Evolutionary conservation across 92 coral and sea anemone species (phyloP), one percentile per base, ranked within the genome.

Genomic region (Phenganax subtilis): DNA sequence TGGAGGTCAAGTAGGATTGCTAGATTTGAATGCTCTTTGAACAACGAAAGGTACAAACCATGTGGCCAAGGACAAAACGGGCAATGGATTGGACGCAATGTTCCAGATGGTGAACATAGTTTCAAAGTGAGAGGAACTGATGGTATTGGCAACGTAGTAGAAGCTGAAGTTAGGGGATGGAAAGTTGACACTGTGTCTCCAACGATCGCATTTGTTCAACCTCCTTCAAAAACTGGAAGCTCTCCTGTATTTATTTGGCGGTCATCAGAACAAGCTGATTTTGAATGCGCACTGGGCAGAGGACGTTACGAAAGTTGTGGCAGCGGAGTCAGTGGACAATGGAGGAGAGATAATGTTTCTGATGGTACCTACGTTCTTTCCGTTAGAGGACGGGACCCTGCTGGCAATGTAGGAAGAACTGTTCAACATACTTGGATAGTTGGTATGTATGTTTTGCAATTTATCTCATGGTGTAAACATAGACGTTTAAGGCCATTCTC

Each of bases 81-180:
- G 10, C 65, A 76, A 30, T 76, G 81, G 81, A 58, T 0, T 5
- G 54, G 67, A 58, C 56, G 17, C 68, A 76, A 76, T 55, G 81
- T 76, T 55, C 81, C 67, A 0, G 67, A 58, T 76, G 81, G 81
- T 55, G 53, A 4, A 3, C 81, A 76, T 57, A 57, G 11, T 57
- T 76, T 76, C n/a, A 76, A 31, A 76, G 68, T 76, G 12, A 76
- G 30, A 76, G 81, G 37, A 55, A 76, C 64, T 55, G 81, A 76
- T 51, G 56, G 67, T 57, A 15, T 17, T 8, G 81, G 81, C 9
- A 76, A 31, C n/a, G 67, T 25, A 15, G 67, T 55, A 31, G 67
- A 55, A 58, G 17, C 68, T 55, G 81, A 17, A 57, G 28, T 76
- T 55, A 55, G 25, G 28, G 67, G 65, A 57, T 76, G 81, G 81